Evolutionary conservation across 2,113 vertebrate genomes (phyloP).

Genomic region (Leuciscus idus): DNA sequence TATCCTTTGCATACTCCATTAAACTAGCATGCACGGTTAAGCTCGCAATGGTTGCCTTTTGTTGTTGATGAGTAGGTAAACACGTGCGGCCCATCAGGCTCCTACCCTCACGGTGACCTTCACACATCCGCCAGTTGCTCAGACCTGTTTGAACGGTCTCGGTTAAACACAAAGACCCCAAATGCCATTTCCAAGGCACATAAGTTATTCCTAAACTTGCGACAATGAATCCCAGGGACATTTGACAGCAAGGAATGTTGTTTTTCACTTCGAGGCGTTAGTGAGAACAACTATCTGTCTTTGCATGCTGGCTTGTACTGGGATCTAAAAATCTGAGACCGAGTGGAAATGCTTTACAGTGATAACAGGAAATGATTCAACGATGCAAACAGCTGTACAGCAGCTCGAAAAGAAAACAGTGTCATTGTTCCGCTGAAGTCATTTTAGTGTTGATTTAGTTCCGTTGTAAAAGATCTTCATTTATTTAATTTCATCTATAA

Average conservation of each 20-base stretch:
- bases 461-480: too few species aligned
- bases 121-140: background rate
- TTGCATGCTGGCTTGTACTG: background rate
- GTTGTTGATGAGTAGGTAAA: slow-evolving; percentile 31
- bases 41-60: background rate
- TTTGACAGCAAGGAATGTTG: slow-evolving; percentile 15
- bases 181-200: background rate
- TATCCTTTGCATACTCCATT: slow-evolving; percentile 67
- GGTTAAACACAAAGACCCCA: background rate
- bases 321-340: background rate
- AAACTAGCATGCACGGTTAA: slow-evolving; percentile 61
- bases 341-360: background rate
- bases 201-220: background rate
- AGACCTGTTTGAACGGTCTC: background rate
- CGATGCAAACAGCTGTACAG: too few species aligned
- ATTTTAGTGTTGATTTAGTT: too few species aligned
- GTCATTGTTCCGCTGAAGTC: too few species aligned
- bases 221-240: slow-evolving; percentile 11
- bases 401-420: too few species aligned
- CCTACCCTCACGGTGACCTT: slow-evolving; percentile 7
- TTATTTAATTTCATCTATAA: too few species aligned
- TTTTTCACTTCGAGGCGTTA: background rate
- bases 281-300: background rate
- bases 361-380: too few species aligned
- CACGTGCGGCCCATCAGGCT: background rate